phyloP scores from a whole-genome alignment of 2,888 invertebrate genomes.

The Agrotis exclamationis region DNA sequence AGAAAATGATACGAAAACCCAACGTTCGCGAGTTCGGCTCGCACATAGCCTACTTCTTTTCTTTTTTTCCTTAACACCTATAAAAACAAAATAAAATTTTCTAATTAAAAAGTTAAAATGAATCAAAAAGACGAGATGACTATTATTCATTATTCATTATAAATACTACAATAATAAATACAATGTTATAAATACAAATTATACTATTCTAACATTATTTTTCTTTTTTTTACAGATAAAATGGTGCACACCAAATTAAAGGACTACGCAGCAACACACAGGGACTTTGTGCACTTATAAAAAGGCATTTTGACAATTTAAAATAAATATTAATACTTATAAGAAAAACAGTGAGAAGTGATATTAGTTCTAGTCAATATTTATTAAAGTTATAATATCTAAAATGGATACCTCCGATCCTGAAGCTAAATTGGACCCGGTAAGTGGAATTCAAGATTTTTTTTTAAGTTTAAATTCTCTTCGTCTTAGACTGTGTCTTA shows the following conservation, averaged over 20 bases:
- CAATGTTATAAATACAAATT: too few species aligned
- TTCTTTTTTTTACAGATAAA: slow-evolving; percentile 52
- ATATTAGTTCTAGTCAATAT: slow-evolving; percentile 49
- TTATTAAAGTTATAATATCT: slow-evolving; percentile 2
- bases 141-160: too few species aligned
- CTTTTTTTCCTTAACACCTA: too few species aligned
- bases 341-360: slow-evolving; percentile 32
- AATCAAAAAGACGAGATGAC: too few species aligned
- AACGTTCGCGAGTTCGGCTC: too few species aligned
- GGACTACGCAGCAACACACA: background rate
- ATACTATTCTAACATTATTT: background rate
- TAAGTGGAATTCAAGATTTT: slow-evolving; percentile 19
- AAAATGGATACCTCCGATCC: slow-evolving; percentile 44
- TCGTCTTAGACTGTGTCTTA: too few species aligned
- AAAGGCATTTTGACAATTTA: slow-evolving; percentile 1
- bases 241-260: slow-evolving; percentile 45
- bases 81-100: too few species aligned
- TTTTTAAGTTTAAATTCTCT: too few species aligned
- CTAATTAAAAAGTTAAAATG: too few species aligned
- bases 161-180: too few species aligned
- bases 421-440: slow-evolving; percentile 35
- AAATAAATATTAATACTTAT: background rate
- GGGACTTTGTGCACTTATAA: slow-evolving; percentile 24
- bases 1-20: too few species aligned
- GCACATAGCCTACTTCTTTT: too few species aligned